Percentiles rank a stretch among this genome's conserved stretches.
These are phyloP conservation scores for Delia radicum DNA, from an alignment of 1,140 invertebrate species.

Conservation along the genomic window DNA sequence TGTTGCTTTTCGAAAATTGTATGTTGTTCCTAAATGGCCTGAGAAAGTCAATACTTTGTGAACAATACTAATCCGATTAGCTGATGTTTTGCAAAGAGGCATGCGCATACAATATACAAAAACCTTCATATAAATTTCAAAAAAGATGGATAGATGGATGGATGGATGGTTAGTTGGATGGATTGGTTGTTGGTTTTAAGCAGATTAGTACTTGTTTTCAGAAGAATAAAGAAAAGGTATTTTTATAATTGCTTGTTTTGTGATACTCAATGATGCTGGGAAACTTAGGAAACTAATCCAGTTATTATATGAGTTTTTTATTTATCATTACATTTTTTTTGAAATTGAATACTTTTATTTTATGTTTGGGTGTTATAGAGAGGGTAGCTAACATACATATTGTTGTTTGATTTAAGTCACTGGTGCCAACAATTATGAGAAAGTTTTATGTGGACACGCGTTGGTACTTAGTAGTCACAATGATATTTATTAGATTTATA, in stretches of 20 bases:
- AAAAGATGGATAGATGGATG: neutral
- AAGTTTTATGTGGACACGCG: neutral
- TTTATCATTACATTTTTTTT: neutral
- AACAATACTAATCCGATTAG: conserved; percentile 21
- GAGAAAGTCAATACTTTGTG: conserved; percentile 22
- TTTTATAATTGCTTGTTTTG: conserved; percentile 18
- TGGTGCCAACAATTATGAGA: neutral
- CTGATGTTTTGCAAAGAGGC: conserved; percentile 16
- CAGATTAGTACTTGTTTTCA: conserved; percentile 16
- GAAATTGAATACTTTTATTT: neutral
- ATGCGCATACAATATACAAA: neutral
- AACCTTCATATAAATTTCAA: neutral
- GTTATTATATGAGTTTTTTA: neutral
- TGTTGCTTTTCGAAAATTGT: no score
- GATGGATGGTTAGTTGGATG: neutral
- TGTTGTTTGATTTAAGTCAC: neutral
- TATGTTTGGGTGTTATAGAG: neutral
- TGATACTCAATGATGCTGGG: neutral
- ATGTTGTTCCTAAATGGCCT: neutral
- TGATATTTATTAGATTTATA: neutral
- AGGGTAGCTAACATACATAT: no score
- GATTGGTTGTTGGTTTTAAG: conserved; percentile 21
- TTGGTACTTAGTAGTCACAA: neutral
- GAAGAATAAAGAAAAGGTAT: neutral
- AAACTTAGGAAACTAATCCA: conserved; percentile 20